Base-by-base conservation (phyloP, 2,797 vertebrate genomes). In the Phylloscopus collybita region DNA sequence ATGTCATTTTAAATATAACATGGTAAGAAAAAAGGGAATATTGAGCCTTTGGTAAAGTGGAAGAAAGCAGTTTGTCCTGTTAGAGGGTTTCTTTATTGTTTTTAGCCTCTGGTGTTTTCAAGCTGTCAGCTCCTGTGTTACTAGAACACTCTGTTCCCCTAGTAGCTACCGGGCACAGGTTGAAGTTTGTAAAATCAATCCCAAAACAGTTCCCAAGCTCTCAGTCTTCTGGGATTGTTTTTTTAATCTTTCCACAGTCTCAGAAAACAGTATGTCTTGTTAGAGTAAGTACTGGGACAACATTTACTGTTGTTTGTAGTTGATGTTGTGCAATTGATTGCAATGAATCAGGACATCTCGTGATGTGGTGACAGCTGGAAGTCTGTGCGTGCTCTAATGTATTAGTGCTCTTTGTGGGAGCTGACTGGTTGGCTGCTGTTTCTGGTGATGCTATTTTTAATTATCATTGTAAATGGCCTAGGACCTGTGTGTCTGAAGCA, bases 21-120 rank as follows among this genome's bases (percentile, higher is more conserved):
- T 32, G 5, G 1, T 88, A 76, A 79, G 74, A 40, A 67, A 72
- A 59, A 86, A 71, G 13, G 44, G 25, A 80, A 21, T 34, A 36
- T 23, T 67, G 54, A 67, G 14, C 51, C 20, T 23, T 2, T 81
- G 60, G 40, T 80, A 10, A 82, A 79, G 65, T 62, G 44, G n/a
- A 90, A 78, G 44, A 75, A 90, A 86, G 47, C 32, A 74, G 14
- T 54, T 49, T 79, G 40, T 54, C 25, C 57, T 78, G 19, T 62
- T 62, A 47, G 15, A 57, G 54, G 21, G 16, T 83, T 70, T 86
- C 64, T 75, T 60, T 64, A 8, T 49, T 91, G 38, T 26, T 67
- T 82, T 89, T 87, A 78, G 9, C 29, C 75, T 90, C 44, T 90
- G 29, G 34, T 88, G 59, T 88, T 94, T 85, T 93, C 36, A 59